Evolutionary conservation across 2,113 vertebrate species (phyloP).

Genomic region (Forbesichthys agassizii): DNA sequence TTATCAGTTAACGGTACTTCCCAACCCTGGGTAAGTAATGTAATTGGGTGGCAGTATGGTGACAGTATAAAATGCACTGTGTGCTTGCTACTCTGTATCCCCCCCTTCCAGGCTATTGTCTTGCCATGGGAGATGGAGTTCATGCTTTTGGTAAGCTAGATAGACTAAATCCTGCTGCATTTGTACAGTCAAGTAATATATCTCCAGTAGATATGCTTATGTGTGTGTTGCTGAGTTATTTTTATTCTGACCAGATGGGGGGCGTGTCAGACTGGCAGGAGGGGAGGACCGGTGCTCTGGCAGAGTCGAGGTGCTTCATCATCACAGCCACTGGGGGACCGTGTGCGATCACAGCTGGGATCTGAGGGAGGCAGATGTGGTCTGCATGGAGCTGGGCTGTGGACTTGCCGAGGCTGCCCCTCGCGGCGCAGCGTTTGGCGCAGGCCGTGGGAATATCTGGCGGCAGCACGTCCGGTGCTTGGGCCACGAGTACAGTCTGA

Average conservation of each 20-base stretch:
- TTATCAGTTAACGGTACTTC: too few species aligned
- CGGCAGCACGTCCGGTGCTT: conserved; percentile 67
- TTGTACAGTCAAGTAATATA: background rate
- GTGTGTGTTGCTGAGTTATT: background rate
- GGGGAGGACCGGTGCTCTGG: conserved; percentile 70
- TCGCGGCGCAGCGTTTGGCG: conserved; percentile 39
- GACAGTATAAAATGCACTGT: too few species aligned
- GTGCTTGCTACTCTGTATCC: too few species aligned
- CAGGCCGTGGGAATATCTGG: conserved; percentile 59
- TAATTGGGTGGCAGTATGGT: too few species aligned
- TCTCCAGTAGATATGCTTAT: background rate
- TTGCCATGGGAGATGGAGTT: conserved; percentile 57
- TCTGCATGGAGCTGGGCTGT: conserved; percentile 76
- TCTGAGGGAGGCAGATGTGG: conserved; percentile 68
- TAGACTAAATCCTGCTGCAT: background rate
- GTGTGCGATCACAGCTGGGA: conserved; percentile 73
- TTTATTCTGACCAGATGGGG: conserved; percentile 48
- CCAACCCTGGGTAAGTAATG: too few species aligned
- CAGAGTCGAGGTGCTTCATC: conserved; percentile 72
- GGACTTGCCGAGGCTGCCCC: conserved; percentile 62
- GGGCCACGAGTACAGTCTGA: conserved; percentile 67
- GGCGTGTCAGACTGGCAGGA: conserved; percentile 58
- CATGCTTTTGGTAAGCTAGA: conserved; percentile 62
- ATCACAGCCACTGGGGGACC: conserved; percentile 70
- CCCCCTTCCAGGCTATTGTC: conserved; percentile 49